These are phyloP conservation scores for Narcine bancroftii DNA, from an alignment of 2,113 vertebrate genomes.

Conservation along the genomic window DNA sequence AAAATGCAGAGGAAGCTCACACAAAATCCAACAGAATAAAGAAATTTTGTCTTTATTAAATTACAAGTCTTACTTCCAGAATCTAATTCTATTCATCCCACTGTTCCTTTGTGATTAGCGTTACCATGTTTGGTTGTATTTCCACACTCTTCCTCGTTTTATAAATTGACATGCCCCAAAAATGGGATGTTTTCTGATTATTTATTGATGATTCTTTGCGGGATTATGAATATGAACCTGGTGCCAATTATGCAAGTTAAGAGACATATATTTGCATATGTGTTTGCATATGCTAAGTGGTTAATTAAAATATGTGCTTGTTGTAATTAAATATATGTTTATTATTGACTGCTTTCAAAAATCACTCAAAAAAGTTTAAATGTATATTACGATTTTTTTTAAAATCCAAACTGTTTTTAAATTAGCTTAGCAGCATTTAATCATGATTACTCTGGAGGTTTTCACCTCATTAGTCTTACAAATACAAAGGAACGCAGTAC, in stretches of 20 bases:
- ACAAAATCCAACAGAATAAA: neutral
- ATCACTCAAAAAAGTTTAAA: neutral
- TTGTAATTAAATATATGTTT: neutral
- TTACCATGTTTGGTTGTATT: neutral
- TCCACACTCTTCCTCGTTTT: neutral
- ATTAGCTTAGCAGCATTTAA: neutral
- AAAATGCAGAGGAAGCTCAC: neutral
- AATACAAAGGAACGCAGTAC: neutral
- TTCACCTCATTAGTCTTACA: neutral
- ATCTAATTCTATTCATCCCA: neutral
- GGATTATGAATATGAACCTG: neutral
- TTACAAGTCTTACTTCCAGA: neutral
- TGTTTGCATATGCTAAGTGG: neutral
- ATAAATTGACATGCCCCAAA: neutral
- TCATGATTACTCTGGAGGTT: neutral
- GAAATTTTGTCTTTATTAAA: neutral
- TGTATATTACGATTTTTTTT: neutral
- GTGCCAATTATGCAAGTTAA: neutral
- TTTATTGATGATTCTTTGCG: neutral
- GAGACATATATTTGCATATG: no score
- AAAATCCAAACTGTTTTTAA: neutral
- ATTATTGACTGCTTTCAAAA: neutral
- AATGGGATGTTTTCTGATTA: neutral
- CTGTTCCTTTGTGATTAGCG: neutral
- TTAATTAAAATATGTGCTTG: neutral